Base-by-base conservation (phyloP, 2,113 vertebrate species). In the Lethenteron camtschaticum region DNA sequence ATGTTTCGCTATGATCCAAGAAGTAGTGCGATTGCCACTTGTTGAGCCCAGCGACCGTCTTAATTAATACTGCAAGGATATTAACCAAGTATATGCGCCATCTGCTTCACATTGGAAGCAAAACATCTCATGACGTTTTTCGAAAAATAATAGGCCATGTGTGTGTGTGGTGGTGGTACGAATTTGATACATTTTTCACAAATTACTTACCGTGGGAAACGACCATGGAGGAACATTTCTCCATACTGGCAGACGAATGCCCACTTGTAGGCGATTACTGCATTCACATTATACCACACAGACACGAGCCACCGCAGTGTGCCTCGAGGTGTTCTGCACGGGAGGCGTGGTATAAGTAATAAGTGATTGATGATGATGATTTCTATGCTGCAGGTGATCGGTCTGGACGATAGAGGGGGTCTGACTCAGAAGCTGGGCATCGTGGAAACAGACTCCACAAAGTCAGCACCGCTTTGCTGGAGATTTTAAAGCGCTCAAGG, bases 361-460 rank as follows among this genome's bases (percentile, higher is more conserved):
- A 6, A 55, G 8, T 56, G 11, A 71, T 56, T 66, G n/a, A 55
- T 70, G 14, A 14, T 70, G 12, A 66, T 18, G 57, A 58, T 68
- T 71, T 10, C 69, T 69, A 56, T 70, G 70, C 4, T 70, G 3
- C 71, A 92, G 87, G 71, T 82, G 66, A 87, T 82, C 73, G 80
- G 84, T 56, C 79, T 92, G 56, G 88, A 89, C 59, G 77, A 80
- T 60, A 82, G 91, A 74, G 86, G 88, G 71, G 80, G 77, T 72
- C 77, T 95, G 75, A 85, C 82, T 72, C 81, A 76, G 68, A 85
- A 91, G 14, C 81, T 96, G 72, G 84, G 82, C 56, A 82, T 96
- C 71, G 75, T 69, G 1, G 86, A 89, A 73, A 79, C 78, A 0
- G 85, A 89, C 71, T 76, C 78, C 56, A 80, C 82, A 57, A 79